phyloP scores from a whole-genome alignment of 2,888 invertebrate genomes.

The Eulithis prunata region DNA sequence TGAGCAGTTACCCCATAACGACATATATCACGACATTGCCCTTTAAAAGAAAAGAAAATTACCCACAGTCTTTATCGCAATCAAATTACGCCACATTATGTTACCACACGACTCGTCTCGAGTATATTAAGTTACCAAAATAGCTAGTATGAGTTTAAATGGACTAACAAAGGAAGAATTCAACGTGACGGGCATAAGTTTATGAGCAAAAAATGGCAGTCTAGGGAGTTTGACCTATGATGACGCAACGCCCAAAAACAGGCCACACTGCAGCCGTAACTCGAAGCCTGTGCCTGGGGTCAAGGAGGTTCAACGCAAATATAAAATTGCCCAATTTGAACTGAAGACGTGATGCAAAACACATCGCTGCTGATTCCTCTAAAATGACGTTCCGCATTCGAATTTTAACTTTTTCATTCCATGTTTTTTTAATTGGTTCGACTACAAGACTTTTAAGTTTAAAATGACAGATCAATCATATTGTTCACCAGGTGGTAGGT shows the following conservation, averaged over 20 bases:
- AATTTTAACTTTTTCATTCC: constrained; percentile 6
- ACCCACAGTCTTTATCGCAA: constrained; percentile 53
- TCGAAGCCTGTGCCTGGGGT: constrained; percentile 56
- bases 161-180: constrained; percentile 77
- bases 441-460: constrained; percentile 7
- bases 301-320: constrained; percentile 79
- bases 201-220: constrained; percentile 77
- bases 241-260: constrained; percentile 81
- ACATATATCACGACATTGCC: constrained; percentile 21
- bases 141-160: constrained; percentile 71
- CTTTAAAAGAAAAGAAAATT: constrained; percentile 53
- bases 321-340: constrained; percentile 62
- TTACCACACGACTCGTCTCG: constrained; percentile 48
- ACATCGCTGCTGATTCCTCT: constrained; percentile 24
- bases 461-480: constrained; percentile 8
- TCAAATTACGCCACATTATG: constrained; percentile 40
- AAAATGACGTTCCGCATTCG: constrained; percentile 15
- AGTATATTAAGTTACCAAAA: constrained; percentile 72
- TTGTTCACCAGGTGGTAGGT: constrained; percentile 9
- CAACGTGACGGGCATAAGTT: constrained; percentile 75
- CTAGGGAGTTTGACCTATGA: constrained; percentile 81
- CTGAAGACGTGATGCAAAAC: constrained; percentile 54
- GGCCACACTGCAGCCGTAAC: constrained; percentile 62
- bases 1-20: constrained; percentile 12
- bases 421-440: constrained; percentile 8